These are phyloP conservation scores for Indicator maculatus DNA, from an alignment of 2,113 vertebrate species.

Conservation along the genomic window DNA sequence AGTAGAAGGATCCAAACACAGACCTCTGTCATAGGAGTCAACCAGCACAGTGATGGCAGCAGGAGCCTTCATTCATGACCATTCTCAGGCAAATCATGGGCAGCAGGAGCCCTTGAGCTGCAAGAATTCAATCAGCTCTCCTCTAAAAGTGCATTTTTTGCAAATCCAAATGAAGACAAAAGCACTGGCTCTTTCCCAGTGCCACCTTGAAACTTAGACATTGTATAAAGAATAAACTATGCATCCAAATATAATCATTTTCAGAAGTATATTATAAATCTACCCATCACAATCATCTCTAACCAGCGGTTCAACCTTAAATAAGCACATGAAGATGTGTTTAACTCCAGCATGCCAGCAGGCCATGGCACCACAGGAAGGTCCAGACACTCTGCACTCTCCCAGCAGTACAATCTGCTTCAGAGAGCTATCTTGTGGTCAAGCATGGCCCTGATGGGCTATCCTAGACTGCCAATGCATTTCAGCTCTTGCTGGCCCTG, in stretches of 20 bases:
- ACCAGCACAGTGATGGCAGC: neutral
- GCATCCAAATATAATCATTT: neutral
- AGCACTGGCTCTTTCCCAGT: neutral
- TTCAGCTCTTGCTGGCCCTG: neutral
- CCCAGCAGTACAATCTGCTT: neutral
- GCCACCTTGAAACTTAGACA: neutral
- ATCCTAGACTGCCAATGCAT: neutral
- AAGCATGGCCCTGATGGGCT: neutral
- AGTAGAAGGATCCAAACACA: neutral
- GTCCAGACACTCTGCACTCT: neutral
- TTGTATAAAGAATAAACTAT: neutral
- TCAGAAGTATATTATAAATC: neutral
- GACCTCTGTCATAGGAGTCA: neutral
- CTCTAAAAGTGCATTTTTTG: neutral
- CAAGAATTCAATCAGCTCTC: neutral
- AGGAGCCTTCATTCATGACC: neutral
- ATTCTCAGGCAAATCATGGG: neutral
- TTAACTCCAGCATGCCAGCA: neutral
- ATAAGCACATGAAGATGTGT: rapidly evolving
- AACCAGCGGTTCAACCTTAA: neutral
- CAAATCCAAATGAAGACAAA: neutral
- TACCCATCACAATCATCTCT: neutral
- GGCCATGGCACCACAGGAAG: neutral
- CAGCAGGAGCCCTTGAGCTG: neutral
- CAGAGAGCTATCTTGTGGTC: rapidly evolving